These are phyloP conservation scores for Vollenhovia emeryi DNA, from an alignment of 1,140 invertebrate species.

Conservation along the genomic window DNA sequence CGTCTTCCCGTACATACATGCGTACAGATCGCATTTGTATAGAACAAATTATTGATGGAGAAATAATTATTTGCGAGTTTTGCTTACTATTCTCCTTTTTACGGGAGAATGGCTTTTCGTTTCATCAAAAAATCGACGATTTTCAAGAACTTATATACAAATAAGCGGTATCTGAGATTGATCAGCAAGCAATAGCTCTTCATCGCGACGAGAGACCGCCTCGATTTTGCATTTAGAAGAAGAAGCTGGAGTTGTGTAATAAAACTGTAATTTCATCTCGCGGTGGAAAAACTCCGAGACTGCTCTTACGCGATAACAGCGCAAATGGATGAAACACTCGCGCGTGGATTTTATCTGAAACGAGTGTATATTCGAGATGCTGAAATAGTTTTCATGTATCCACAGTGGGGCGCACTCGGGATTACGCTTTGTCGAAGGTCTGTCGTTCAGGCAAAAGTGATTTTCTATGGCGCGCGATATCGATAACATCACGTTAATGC, in stretches of 20 bases:
- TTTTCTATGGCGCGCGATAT: constrained; percentile 76
- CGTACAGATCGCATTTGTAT: background rate
- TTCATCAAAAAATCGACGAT: background rate
- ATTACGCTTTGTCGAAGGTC: constrained; percentile 43
- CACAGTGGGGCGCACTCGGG: constrained; percentile 65
- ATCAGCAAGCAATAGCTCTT: background rate
- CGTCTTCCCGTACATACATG: constrained; percentile 11
- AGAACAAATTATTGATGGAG: background rate
- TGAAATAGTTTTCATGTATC: constrained; percentile 80
- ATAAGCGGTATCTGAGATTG: background rate
- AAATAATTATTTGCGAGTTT: background rate
- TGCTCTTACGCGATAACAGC: constrained; percentile 34
- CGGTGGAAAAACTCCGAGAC: background rate
- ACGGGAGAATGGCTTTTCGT: background rate
- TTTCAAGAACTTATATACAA: background rate
- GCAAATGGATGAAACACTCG: constrained; percentile 29
- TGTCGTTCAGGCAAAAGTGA: constrained; percentile 75
- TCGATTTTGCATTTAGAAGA: background rate
- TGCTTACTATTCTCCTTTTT: background rate
- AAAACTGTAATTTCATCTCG: background rate
- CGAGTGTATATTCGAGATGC: constrained; percentile 49
- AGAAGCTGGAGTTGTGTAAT: background rate
- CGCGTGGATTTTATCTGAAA: background rate
- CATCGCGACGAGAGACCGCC: background rate
- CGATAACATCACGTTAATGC: constrained; percentile 81